Base-by-base conservation (phyloP, 2,797 vertebrate genomes). In the Aphelocoma californica region DNA sequence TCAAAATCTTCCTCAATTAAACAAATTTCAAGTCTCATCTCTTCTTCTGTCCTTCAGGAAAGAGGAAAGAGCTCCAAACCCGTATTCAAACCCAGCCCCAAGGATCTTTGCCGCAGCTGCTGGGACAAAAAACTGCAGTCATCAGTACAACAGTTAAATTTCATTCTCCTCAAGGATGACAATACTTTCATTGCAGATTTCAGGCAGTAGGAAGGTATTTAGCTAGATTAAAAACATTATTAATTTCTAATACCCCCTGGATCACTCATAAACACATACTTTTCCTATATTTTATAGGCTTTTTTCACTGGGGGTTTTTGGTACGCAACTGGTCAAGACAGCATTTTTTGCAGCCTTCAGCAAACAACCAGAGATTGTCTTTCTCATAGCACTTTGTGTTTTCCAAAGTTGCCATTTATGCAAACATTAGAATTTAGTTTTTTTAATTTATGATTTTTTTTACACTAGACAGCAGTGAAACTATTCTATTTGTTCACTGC, bases 211-310 rank as follows among this genome's bases (percentile, higher is more conserved):
- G 42, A 92, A 17, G 14, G 16, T 64, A 38, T 38, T 34, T 87
- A 80, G 4, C 31, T 32, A 20, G 4, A 7, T 73, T 70, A 31
- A 73, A 84, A 20, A 51, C 3, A 2, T 7, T 19, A 70, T 60
- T 86, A 65, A 70, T 54, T 54, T 34, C 17, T 58, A n/a, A 54
- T 48, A 72, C 9, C 6, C 6, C 29, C 18, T 28, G 38, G 19
- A 2, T 72, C 42, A 29, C 18, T 65, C 56, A 81, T 45, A 86
- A 92, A 75, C 9, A 32, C 2, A 9, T 26, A 50, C 5, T 75
- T 77, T 45, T 56, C 16, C 6, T 32, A 21, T 38, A 79, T 15
- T 4, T 34, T n/a, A 18, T 7, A 34, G 0, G 0, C 2, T 40
- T 77, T 69, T 77, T 83, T 9, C 36, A n/a, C 17, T 66, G 28